Evolutionary conservation across 2,888 invertebrate species (phyloP).

Genomic region (Epirrhoe alternata): DNA sequence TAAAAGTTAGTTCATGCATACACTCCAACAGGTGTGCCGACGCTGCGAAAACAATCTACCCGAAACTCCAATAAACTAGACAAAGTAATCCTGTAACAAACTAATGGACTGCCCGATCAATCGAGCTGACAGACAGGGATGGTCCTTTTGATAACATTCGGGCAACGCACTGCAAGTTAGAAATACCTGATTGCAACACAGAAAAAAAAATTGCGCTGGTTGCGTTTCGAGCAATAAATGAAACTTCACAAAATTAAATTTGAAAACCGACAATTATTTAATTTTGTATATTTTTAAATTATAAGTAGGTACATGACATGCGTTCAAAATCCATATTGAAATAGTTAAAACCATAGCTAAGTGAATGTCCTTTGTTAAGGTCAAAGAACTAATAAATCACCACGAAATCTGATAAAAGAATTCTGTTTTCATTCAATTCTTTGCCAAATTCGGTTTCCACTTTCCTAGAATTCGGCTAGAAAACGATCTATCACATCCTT

Average conservation of each 20-base stretch:
- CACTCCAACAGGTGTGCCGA: conserved; percentile 34
- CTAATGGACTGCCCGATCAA: conserved; percentile 53
- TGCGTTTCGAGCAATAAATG: no score
- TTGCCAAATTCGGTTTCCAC: not conserved
- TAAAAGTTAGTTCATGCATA: conserved; percentile 29
- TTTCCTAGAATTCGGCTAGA: not conserved
- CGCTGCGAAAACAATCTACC: conserved; percentile 33
- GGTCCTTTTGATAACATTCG: conserved; percentile 1
- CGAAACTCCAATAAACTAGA: conserved; percentile 42
- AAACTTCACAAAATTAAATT: no score
- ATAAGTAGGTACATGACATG: no score
- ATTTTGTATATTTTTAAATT: no score
- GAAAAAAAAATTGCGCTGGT: no score
- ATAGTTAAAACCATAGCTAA: no score
- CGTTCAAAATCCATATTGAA: no score
- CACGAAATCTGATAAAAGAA: not conserved
- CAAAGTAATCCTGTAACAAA: conserved; percentile 54
- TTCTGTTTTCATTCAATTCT: not conserved
- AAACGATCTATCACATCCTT: conserved; percentile 17
- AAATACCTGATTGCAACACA: no score
- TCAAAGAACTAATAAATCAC: not conserved
- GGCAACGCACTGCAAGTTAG: not conserved
- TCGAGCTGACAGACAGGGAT: conserved; percentile 24
- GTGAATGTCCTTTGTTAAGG: no score
- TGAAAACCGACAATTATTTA: no score